Base-by-base conservation (phyloP, 2,113 vertebrate species). In the Pteruthius melanotis region DNA sequence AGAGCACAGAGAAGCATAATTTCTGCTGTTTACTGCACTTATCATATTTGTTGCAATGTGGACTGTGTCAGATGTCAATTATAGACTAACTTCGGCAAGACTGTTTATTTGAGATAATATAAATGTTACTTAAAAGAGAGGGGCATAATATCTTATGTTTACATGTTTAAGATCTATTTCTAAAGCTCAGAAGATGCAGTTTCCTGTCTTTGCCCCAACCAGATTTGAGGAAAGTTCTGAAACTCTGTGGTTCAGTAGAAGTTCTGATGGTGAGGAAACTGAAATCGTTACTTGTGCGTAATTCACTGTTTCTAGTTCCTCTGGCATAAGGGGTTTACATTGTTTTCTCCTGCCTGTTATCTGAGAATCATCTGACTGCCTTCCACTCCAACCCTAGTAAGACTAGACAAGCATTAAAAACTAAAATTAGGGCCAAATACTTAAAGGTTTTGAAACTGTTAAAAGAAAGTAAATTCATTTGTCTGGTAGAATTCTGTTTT, bases 61-160 rank as follows among this genome's bases (percentile, higher is more conserved):
- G 78, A 94, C 86, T 97, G 69, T 96, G 94, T 97, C 94, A 97
- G 81, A 95, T 97, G 96, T 96, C 96, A 97, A 76, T 97, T 97
- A 97, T 81, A 91, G 84, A 81, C 95, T 60, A 68, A 97, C 94
- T 96, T 91, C 30, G 57, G 86, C 74, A 89, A 90, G 79, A 89
- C 71, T 97, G 96, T 97, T 98, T 98, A 97, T 97, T 98, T 98
- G 97, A 95, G 94, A 88, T 96, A 97, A 96, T 97, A 95, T 97
- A 98, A 98, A 98, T 97, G 96, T 97, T 97, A 81, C 94, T 76
- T 88, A 96, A 97, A 95, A 96, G 94, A 96, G 33, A 96, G 94
- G 69, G 95, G 56, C 52, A 74, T 83, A 96, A 93, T 97, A 90
- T 97, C 95, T 88, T 93, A 86, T 96, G 94, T 97, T 98, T 97